These are phyloP conservation scores for Heterocephalus glaber DNA, from an alignment of 2,113 vertebrate genomes.

Conservation along the genomic window DNA sequence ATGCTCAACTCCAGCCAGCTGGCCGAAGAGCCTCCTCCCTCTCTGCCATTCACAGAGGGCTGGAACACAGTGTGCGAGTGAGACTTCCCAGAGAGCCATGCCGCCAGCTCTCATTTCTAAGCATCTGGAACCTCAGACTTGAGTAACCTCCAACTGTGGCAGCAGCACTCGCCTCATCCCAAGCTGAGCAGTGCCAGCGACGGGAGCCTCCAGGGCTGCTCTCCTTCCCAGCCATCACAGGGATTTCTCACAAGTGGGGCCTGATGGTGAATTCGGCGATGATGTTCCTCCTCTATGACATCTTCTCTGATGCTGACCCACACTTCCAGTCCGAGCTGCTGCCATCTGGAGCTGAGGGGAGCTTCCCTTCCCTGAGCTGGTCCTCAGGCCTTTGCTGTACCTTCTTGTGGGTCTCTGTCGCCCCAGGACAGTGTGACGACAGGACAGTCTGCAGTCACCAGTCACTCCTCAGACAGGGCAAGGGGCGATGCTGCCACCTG, in stretches of 20 bases:
- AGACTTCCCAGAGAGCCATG: rapidly evolving
- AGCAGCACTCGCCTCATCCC: rapidly evolving
- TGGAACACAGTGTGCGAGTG: rapidly evolving
- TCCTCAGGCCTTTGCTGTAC: neutral
- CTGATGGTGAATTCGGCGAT: neutral
- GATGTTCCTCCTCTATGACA: too few species aligned
- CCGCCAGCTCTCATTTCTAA: neutral
- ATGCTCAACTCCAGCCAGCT: neutral
- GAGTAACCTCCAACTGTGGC: neutral
- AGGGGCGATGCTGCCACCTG: neutral
- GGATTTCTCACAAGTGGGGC: neutral
- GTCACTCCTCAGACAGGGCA: neutral
- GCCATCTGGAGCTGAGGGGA: neutral
- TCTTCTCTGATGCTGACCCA: neutral
- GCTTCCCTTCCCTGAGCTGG: neutral
- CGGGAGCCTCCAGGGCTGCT: neutral
- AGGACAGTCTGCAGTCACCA: rapidly evolving
- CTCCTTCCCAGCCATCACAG: neutral
- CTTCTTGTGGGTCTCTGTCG: neutral
- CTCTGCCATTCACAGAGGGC: neutral
- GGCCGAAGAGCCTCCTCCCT: rapidly evolving
- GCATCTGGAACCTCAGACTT: neutral
- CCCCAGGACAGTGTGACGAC: neutral
- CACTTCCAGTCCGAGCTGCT: neutral
- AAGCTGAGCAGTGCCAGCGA: rapidly evolving